Conservation (phyloP, 2,888 invertebrate genomes). For the Ecdyonurus torrentis region DNA sequence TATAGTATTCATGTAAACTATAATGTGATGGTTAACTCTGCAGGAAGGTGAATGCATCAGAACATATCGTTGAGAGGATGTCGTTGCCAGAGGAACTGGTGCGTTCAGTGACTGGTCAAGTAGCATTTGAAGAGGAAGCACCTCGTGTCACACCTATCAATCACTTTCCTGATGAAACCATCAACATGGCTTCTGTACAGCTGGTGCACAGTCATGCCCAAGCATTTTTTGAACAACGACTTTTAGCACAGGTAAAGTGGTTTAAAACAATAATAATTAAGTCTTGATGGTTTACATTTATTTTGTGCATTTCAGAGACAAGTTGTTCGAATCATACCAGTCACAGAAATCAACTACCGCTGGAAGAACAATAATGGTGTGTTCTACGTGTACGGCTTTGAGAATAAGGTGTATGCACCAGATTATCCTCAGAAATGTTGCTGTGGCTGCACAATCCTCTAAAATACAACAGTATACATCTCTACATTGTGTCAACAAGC, state of each 20-base stretch:
- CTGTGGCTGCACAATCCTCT: conserved; percentile 23
- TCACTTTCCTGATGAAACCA: conserved; percentile 29
- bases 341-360: conserved; percentile 24
- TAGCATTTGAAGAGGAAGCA: conserved; percentile 31
- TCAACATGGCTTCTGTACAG: conserved; percentile 29
- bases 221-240: conserved; percentile 25
- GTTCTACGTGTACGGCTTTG: conserved; percentile 26
- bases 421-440: conserved; percentile 28
- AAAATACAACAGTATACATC: too few relatives aligned
- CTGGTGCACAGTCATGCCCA: conserved; percentile 26
- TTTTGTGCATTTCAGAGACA: conserved; percentile 24
- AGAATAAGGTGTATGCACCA: conserved; percentile 25
- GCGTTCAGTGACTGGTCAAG: conserved; percentile 28
- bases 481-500: too few relatives aligned
- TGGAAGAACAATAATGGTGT: conserved; percentile 23
- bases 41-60: conserved; percentile 31
- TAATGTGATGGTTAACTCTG: too few relatives aligned
- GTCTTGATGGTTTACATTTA: not conserved
- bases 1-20: too few relatives aligned
- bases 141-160: conserved; percentile 27
- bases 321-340: conserved; percentile 25
- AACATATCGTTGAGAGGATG: conserved; percentile 26
- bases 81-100: conserved; percentile 28
- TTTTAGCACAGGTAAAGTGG: conserved; percentile 34
- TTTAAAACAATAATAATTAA: not conserved